Evolutionary conservation across 2,888 invertebrate species (phyloP).

Genomic region (Hemicrepidius hirtus): DNA sequence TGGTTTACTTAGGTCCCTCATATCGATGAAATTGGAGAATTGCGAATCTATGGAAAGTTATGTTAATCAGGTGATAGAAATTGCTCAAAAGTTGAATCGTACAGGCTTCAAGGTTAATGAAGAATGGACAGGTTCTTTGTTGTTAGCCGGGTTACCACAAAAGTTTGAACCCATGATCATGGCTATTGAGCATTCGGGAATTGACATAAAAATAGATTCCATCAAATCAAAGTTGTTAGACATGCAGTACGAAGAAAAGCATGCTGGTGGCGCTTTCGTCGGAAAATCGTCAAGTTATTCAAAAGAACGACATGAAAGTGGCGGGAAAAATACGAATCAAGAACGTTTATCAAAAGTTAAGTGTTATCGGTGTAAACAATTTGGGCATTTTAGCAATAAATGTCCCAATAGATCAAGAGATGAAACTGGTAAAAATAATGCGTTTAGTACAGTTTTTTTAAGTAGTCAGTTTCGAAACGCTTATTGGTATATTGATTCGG

Average conservation of each 20-base stretch:
- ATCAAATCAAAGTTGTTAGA: too few relatives aligned
- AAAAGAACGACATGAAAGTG: constrained; percentile 3
- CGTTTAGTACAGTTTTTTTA: constrained; percentile 57
- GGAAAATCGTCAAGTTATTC: not conserved
- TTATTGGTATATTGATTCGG: constrained; percentile 57
- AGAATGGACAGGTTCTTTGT: constrained; percentile 60
- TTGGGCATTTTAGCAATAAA: constrained; percentile 56
- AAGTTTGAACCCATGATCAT: constrained; percentile 54
- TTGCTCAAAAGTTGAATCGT: too few relatives aligned
- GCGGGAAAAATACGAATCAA: constrained; percentile 13
- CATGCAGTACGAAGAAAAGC: constrained; percentile 21
- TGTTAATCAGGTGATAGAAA: too few relatives aligned
- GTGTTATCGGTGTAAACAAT: constrained; percentile 55
- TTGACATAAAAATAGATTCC: constrained; percentile 39
- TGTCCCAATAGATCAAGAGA: constrained; percentile 44
- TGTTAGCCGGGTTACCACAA: constrained; percentile 57
- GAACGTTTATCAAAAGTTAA: constrained; percentile 42
- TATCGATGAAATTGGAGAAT: too few relatives aligned
- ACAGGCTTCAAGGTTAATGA: constrained; percentile 61
- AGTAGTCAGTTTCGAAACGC: constrained; percentile 45
- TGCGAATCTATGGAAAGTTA: too few relatives aligned
- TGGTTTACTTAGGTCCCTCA: too few relatives aligned
- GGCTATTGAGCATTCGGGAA: constrained; percentile 54
- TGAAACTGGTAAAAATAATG: constrained; percentile 37
- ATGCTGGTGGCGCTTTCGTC: constrained; percentile 20